Evolutionary conservation across 1,140 invertebrate species (phyloP).

Genomic region (Cydia pomonella): DNA sequence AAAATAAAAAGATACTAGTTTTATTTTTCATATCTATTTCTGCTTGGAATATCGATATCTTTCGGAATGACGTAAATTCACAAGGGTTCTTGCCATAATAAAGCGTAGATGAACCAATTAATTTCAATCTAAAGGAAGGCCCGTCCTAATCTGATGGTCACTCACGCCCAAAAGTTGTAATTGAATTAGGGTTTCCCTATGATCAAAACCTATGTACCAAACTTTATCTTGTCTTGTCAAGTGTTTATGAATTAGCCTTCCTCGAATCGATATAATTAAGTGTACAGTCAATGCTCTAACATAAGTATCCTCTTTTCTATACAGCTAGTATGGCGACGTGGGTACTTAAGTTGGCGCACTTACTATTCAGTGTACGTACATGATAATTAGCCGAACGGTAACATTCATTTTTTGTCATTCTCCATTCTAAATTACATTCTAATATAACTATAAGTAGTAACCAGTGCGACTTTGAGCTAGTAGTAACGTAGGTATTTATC

Average conservation of each 20-base stretch:
- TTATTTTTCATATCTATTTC: neutral
- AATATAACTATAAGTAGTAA: too few species aligned
- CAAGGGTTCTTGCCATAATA: slow-evolving; percentile 67
- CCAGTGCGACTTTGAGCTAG: too few species aligned
- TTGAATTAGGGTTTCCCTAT: slow-evolving; percentile 75
- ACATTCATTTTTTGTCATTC: too few species aligned
- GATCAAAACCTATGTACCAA: slow-evolving; percentile 58
- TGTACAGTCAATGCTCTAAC: too few species aligned
- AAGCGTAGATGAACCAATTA: slow-evolving; percentile 78
- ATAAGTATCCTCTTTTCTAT: too few species aligned
- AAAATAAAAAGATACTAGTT: neutral
- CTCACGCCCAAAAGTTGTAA: slow-evolving; percentile 77
- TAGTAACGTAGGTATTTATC: too few species aligned
- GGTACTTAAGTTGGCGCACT: too few species aligned
- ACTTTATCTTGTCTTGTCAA: slow-evolving; percentile 30
- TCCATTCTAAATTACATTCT: too few species aligned
- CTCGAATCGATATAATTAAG: neutral
- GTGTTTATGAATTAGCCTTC: neutral
- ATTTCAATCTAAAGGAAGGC: slow-evolving; percentile 72
- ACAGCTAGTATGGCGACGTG: too few species aligned
- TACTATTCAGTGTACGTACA: too few species aligned
- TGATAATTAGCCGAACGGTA: too few species aligned
- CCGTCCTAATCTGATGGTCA: slow-evolving; percentile 76
- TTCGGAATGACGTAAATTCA: slow-evolving; percentile 67
- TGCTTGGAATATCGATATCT: neutral